Evolutionary conservation across 2,113 vertebrate genomes (phyloP).

Genomic region (Bolborhynchus lineola): DNA sequence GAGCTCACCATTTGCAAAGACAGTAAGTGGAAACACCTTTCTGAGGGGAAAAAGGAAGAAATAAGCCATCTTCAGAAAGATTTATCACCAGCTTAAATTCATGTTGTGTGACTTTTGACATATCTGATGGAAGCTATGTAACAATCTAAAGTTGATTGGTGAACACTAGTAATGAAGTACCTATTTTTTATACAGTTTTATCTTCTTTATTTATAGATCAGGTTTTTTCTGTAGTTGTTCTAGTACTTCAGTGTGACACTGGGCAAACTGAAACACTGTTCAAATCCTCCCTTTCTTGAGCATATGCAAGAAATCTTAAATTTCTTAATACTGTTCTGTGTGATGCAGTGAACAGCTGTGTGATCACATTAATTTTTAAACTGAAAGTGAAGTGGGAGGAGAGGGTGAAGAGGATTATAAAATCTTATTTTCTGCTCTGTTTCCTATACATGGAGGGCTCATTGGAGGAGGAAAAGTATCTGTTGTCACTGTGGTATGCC

Average conservation of each 20-base stretch:
- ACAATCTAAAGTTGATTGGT: neutral
- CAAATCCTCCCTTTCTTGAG: neutral
- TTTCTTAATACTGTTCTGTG: neutral
- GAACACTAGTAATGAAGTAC: neutral
- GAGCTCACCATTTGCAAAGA: neutral
- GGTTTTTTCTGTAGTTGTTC: neutral
- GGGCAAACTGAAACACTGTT: neutral
- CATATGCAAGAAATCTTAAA: neutral
- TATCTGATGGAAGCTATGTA: neutral
- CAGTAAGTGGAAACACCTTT: neutral
- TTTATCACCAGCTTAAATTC: neutral
- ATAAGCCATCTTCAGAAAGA: neutral
- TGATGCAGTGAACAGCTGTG: neutral
- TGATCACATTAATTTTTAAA: neutral
- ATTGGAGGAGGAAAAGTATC: neutral
- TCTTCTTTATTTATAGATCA: neutral
- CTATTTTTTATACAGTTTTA: neutral
- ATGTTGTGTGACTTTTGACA: neutral
- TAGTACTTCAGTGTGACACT: neutral
- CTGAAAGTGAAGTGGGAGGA: neutral
- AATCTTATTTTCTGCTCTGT: constrained; percentile 21
- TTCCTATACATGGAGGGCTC: neutral
- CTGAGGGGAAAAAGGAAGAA: neutral
- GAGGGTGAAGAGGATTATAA: neutral
- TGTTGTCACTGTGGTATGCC: neutral